phyloP scores from a whole-genome alignment of 2,888 invertebrate species.

The Tinea pellionella region DNA sequence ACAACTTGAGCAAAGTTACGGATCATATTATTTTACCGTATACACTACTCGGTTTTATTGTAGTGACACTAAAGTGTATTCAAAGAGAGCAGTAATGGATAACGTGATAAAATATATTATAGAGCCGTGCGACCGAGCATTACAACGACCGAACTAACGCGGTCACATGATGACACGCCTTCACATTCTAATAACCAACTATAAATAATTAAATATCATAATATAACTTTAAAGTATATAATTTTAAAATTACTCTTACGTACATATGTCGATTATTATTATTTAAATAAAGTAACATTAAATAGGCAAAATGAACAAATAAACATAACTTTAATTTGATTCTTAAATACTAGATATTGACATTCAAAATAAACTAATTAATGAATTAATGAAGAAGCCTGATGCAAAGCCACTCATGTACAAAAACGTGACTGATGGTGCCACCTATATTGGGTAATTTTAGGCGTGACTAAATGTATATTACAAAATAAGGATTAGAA shows the following conservation, averaged over 20 bases:
- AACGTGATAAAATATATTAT: not conserved
- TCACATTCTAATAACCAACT: constrained; percentile 10
- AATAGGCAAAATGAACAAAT: no score
- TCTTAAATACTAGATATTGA: no score
- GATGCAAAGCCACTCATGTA: not conserved
- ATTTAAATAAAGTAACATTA: no score
- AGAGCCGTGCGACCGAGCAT: not conserved
- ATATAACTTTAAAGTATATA: not conserved
- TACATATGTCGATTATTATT: no score
- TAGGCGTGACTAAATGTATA: not conserved
- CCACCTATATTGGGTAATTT: not conserved
- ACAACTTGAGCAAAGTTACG: not conserved
- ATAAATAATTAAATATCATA: not conserved
- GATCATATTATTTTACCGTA: not conserved
- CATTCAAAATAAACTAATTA: no score
- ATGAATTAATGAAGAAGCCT: not conserved
- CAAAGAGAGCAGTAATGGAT: constrained; percentile 1
- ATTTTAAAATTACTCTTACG: no score
- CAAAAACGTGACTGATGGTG: not conserved
- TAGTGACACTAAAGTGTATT: not conserved
- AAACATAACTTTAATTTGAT: no score
- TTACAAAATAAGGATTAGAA: not conserved
- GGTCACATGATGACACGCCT: constrained; percentile 15
- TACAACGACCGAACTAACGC: constrained; percentile 8
- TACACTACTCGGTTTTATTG: constrained; percentile 4